phyloP scores from a whole-genome alignment of 2,888 invertebrate genomes.

The Caenorhabditis virilis region DNA sequence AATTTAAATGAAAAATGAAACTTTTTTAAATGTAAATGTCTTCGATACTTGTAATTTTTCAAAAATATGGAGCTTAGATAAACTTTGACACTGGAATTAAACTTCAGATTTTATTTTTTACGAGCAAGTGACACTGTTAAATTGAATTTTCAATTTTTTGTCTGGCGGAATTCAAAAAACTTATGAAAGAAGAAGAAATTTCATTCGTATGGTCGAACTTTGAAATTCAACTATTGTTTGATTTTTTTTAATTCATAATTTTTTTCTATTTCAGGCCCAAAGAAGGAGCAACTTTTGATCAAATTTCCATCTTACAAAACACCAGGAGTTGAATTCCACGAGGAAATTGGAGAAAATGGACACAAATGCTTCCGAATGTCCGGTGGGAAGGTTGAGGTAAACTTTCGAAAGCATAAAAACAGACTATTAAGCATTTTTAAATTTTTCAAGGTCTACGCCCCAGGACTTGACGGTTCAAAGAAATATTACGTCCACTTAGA shows the following conservation, averaged over 20 bases:
- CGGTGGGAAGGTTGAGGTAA: conserved; percentile 66
- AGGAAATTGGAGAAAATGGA: conserved; percentile 47
- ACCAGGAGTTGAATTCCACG: conserved; percentile 52
- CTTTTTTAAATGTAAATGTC: too few relatives aligned
- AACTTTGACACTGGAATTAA: too few relatives aligned
- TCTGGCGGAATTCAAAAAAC: too few relatives aligned
- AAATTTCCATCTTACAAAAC: conserved; percentile 67
- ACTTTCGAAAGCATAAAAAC: too few relatives aligned
- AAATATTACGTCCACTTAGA: conserved; percentile 67
- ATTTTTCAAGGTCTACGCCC: conserved; percentile 19
- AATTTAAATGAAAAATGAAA: too few relatives aligned
- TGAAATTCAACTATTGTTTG: not conserved
- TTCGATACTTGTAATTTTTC: too few relatives aligned
- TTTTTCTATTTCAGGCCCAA: conserved; percentile 46
- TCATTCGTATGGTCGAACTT: too few relatives aligned
- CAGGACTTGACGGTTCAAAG: conserved; percentile 59
- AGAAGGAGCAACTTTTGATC: conserved; percentile 59
- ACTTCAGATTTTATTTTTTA: too few relatives aligned
- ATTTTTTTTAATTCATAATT: not conserved
- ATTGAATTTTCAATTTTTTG: too few relatives aligned
- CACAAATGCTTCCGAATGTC: conserved; percentile 67
- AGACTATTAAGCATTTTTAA: not conserved
- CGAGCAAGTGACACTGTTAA: too few relatives aligned
- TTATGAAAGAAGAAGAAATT: too few relatives aligned
- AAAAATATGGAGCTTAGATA: too few relatives aligned